Base-by-base conservation (phyloP, 2,113 vertebrate species). In the Rhinolophus sinicus region DNA sequence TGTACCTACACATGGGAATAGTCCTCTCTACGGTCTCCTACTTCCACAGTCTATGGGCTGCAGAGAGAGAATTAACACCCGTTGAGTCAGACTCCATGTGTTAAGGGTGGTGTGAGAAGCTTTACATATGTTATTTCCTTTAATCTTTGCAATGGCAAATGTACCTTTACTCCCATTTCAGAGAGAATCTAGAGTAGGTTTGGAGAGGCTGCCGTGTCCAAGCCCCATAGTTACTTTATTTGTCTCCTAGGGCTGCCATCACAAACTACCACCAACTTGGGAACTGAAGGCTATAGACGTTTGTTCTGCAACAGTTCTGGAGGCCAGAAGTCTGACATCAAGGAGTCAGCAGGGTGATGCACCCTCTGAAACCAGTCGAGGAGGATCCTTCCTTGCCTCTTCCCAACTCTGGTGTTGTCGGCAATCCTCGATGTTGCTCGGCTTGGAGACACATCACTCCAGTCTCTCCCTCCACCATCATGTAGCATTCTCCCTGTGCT, bases 401-500 rank as follows among this genome's bases (percentile, higher is more conserved):
- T 38, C 54, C 33, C 18, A 4, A 3, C 8, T 67, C 33, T 35
- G 4, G 21, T 5, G 3, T 19, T n/a, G 4, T 8, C 18, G 38
- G 7, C 2, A 1, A 6, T 47, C n/a, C 16, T n/a, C 8, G 12
- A 1, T 8, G 9, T 8, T 21, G 40, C 44, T 5, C 6, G 35
- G 24, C 4, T 3, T 21, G n/a, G 8, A 70, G 22, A 44, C 21
- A 35, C 7, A 6, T 19, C 19, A 15, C 3, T 7, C 14, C 22
- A 18, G 6, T 24, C 4, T 11, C 22, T 54, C 6, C 30, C 1
- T 38, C 52, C 12, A 1, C 28, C 22, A 2, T 4, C 28, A 9
- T 3, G 0, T 26, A 3, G 9, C 8, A 4, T 14, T 21, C 28
- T 81, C 38, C 47, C 8, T 2, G 8, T 8, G 22, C 50, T 15